Percentiles rank a stretch among this genome's conserved stretches.
Conservation (phyloP, 2,113 vertebrate genomes). For the Noctilio leporinus region DNA sequence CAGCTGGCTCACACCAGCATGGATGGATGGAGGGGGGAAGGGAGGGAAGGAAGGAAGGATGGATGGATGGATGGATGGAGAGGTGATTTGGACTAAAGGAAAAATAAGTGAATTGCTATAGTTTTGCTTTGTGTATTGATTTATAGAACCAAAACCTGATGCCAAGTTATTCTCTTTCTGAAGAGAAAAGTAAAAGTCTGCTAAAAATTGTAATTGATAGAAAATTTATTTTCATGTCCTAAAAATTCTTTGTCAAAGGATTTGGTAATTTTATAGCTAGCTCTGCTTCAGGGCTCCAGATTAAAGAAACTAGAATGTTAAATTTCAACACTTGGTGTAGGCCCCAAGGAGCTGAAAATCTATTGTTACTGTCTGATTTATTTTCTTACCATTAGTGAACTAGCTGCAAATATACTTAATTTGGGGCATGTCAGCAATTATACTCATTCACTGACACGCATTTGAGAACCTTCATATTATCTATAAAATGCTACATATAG, state of each 20-base stretch:
- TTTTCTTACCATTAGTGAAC: neutral
- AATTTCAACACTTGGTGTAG: neutral
- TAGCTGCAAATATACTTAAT: neutral
- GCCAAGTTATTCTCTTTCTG: neutral
- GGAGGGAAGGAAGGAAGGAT: neutral
- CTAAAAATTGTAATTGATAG: neutral
- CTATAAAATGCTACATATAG: constrained; percentile 3
- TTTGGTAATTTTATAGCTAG: neutral
- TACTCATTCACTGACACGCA: neutral
- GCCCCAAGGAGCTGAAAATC: neutral
- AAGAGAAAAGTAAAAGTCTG: neutral
- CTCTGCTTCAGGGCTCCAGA: neutral
- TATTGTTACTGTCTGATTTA: neutral
- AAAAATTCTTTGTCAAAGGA: neutral
- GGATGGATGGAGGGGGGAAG: neutral
- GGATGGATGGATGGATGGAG: neutral
- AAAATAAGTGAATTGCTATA: neutral
- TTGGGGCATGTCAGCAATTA: neutral
- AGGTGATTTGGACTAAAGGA: neutral
- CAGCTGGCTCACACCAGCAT: neutral
- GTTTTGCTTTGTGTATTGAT: neutral
- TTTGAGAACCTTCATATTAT: neutral
- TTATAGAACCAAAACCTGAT: neutral
- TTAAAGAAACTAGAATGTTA: constrained; percentile 2
- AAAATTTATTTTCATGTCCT: neutral